These are phyloP conservation scores for Himalopsyche kuldschensis DNA, from an alignment of 2,888 invertebrate genomes.

Conservation along the genomic window DNA sequence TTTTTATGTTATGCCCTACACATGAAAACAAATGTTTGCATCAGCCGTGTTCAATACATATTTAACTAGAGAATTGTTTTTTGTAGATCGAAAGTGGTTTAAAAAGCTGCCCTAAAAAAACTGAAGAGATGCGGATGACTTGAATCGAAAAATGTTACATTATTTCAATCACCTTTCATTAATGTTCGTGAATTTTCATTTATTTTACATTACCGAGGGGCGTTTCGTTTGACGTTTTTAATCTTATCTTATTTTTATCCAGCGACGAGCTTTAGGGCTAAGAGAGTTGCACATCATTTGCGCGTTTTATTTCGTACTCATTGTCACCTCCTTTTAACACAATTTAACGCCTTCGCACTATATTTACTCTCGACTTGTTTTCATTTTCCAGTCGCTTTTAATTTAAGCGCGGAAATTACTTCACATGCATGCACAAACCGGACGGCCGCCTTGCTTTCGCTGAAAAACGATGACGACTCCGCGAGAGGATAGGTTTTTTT, in stretches of 20 bases:
- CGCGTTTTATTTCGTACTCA: not conserved
- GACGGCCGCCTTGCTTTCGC: not conserved
- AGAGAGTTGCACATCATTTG: not conserved
- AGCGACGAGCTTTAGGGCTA: not conserved
- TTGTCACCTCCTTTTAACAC: not conserved
- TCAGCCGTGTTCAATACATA: no score
- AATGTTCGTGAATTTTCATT: not conserved
- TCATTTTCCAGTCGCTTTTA: not conserved
- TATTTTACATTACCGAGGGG: not conserved
- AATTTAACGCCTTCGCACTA: not conserved
- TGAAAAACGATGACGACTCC: not conserved
- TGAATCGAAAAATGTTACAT: not conserved
- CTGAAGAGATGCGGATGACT: no score
- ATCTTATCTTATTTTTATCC: not conserved
- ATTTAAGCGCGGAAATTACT: not conserved
- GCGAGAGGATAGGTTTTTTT: not conserved
- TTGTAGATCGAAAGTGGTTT: no score
- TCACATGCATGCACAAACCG: not conserved
- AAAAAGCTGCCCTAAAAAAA: no score
- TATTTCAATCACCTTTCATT: not conserved
- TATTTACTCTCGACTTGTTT: not conserved
- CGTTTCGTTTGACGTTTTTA: not conserved
- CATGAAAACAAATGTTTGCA: no score
- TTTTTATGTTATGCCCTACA: no score
- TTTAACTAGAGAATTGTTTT: no score